phyloP scores from a whole-genome alignment of 2,888 invertebrate genomes.

The Synergus japonicus region DNA sequence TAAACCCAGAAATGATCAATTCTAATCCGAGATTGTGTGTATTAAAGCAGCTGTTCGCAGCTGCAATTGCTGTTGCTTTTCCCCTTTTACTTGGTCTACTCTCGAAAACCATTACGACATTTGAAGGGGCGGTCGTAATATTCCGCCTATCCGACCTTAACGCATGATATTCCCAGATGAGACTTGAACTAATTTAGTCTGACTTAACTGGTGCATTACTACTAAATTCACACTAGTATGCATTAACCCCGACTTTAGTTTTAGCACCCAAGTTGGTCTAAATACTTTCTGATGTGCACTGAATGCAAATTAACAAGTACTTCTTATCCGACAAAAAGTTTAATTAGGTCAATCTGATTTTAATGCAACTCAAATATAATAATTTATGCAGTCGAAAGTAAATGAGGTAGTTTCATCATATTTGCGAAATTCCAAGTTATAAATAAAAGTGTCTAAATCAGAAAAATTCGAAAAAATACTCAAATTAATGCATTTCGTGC shows the following conservation, averaged over 20 bases:
- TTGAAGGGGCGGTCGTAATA: not conserved
- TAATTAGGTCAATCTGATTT: no score
- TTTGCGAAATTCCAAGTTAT: no score
- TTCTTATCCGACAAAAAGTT: no score
- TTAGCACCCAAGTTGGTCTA: not conserved
- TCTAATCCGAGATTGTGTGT: not conserved
- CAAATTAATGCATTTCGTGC: no score
- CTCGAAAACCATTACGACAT: not conserved
- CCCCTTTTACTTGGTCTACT: not conserved
- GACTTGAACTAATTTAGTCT: conserved; percentile 11
- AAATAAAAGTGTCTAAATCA: no score
- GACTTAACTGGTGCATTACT: conserved; percentile 13
- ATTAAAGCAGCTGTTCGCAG: not conserved
- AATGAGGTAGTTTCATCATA: no score
- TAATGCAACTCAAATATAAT: no score
- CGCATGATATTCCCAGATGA: conserved; percentile 23
- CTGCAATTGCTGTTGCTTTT: not conserved
- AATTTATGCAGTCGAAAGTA: no score
- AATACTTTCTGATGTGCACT: not conserved
- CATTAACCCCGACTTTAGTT: not conserved
- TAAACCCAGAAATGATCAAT: not conserved
- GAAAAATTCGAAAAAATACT: no score
- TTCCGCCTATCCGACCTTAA: not conserved
- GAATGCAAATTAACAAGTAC: not conserved
- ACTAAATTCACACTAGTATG: conserved; percentile 3